Evolutionary conservation across 2,113 vertebrate genomes (phyloP).

Genomic region (Hyaena hyaena): DNA sequence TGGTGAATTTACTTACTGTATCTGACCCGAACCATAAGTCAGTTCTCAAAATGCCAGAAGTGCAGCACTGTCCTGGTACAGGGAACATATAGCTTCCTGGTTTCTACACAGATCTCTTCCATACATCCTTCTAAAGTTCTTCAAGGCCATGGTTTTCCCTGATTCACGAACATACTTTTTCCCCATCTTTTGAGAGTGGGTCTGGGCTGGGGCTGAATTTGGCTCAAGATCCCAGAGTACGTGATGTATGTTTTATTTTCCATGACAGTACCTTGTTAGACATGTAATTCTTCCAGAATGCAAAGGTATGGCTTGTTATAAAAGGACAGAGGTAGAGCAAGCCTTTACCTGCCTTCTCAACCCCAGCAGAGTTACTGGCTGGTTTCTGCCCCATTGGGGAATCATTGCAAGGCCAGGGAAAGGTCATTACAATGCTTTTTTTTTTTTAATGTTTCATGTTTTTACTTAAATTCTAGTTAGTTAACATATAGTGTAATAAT

Average conservation of each 20-base stretch:
- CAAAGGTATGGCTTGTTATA: background rate
- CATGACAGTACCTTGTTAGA: background rate
- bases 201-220: background rate
- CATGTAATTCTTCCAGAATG: background rate
- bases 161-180: background rate
- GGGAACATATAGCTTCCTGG: background rate
- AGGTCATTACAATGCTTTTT: background rate
- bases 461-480: background rate
- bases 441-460: background rate
- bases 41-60: background rate
- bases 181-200: background rate
- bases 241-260: background rate
- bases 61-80: background rate
- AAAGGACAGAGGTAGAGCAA: background rate
- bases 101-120: background rate
- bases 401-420: accelerated
- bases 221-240: background rate
- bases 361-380: background rate
- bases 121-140: background rate
- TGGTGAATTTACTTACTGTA: background rate
- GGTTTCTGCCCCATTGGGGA: background rate
- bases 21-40: background rate
- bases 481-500: background rate
- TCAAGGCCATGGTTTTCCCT: background rate
- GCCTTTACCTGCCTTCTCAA: background rate